phyloP scores from a whole-genome alignment of 2,888 invertebrate species.

The Drosophila barbarae region DNA sequence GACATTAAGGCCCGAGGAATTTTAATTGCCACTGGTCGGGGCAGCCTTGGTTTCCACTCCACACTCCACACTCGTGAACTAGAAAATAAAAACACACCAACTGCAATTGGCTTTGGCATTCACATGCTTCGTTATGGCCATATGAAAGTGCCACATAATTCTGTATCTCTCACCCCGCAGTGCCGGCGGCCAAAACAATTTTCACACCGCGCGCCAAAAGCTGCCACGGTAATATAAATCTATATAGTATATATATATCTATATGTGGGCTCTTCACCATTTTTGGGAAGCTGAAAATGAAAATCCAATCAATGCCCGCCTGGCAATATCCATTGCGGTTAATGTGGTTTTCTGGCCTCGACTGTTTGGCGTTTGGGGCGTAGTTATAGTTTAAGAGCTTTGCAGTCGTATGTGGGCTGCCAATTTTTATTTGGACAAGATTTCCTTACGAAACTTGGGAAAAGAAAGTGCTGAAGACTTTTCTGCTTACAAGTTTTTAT shows the following conservation, averaged over 20 bases:
- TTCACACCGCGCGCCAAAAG: slow-evolving; percentile 58
- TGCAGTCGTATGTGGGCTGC: slow-evolving; percentile 35
- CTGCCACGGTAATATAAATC: slow-evolving; percentile 33
- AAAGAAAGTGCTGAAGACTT: slow-evolving; percentile 32
- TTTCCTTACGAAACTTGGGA: slow-evolving; percentile 2
- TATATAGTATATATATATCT: slow-evolving; percentile 14
- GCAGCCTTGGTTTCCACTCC: slow-evolving; percentile 23
- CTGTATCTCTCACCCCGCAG: slow-evolving; percentile 25
- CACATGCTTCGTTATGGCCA: slow-evolving; percentile 58
- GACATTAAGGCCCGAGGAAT: slow-evolving; percentile 60
- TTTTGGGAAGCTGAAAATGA: slow-evolving; percentile 38
- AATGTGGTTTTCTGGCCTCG: slow-evolving; percentile 16
- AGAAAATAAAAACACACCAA: slow-evolving; percentile 49
- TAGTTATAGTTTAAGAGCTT: slow-evolving; percentile 35
- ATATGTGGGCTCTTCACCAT: slow-evolving; percentile 21
- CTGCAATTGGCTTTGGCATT: slow-evolving; percentile 44
- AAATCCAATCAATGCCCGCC: slow-evolving; percentile 54
- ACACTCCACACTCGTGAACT: slow-evolving; percentile 42
- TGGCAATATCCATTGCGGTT: slow-evolving; percentile 49
- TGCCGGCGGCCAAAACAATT: slow-evolving; percentile 60
- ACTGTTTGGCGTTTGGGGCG: slow-evolving; percentile 27
- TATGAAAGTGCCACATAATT: slow-evolving; percentile 65
- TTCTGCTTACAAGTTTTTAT: background rate
- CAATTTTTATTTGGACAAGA: slow-evolving; percentile 5
- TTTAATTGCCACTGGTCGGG: slow-evolving; percentile 61